Conservation (phyloP, 2,888 invertebrate genomes). For the Pteria penguin region DNA sequence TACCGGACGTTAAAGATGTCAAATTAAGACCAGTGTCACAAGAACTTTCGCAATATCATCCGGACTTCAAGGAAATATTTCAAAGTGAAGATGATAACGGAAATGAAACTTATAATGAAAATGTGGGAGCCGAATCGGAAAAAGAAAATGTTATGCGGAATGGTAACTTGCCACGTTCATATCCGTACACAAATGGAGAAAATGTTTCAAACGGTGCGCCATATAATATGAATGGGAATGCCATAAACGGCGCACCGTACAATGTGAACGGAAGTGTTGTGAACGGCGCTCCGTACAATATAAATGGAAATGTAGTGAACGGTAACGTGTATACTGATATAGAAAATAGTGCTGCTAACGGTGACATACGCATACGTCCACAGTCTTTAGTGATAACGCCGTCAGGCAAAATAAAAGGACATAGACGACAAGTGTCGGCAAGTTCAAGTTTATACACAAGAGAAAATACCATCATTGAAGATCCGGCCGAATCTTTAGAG, state of each 20-base stretch:
- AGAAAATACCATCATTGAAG: constrained; percentile 67
- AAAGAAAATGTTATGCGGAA: neutral
- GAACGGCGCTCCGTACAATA: constrained; percentile 5
- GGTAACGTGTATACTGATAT: neutral
- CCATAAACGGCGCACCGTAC: neutral
- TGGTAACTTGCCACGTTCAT: constrained; percentile 9
- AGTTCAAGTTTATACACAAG: constrained; percentile 53
- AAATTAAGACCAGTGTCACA: constrained; percentile 69
- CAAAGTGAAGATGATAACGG: constrained; percentile 39
- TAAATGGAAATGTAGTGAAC: neutral
- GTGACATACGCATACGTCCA: constrained; percentile 8
- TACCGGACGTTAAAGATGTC: constrained; percentile 43
- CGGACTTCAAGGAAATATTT: constrained; percentile 66
- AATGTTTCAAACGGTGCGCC: no score
- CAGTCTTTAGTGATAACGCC: constrained; percentile 15
- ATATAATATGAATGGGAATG: constrained; percentile 43
- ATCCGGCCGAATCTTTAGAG: constrained; percentile 65
- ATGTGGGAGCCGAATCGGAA: constrained; percentile 31
- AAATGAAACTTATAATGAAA: constrained; percentile 31
- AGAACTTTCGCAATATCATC: constrained; percentile 65
- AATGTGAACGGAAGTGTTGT: neutral
- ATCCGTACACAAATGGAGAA: neutral
- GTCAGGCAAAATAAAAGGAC: constrained; percentile 44
- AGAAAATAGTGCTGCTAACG: constrained; percentile 1
- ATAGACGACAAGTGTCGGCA: constrained; percentile 65